Base-by-base conservation (phyloP, 2,113 vertebrate genomes). In the Origma solitaria region DNA sequence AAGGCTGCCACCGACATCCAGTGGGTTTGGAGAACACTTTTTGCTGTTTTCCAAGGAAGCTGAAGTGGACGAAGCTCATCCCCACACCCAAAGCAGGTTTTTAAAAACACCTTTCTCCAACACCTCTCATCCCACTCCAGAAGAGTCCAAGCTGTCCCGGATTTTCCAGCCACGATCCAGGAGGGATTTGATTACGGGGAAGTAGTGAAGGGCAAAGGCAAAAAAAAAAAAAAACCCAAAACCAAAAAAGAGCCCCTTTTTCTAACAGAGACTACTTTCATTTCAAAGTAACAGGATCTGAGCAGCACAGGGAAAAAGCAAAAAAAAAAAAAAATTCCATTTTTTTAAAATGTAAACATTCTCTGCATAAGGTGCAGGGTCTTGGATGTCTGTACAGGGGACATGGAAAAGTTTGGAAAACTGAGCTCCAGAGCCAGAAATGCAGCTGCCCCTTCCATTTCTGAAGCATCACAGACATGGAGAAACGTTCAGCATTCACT, bases 301-400 rank as follows among this genome's bases (percentile, higher is more conserved):
- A 95, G 90, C 70, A 90, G 78, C 3, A 28, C 57, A 75, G 76
- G 66, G 88, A 45, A 90, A 93, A 90, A 88, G 60, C 61, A 20
- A 45, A 20, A 45, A 45, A 44, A n/a, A 13, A 14, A n/a, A 35
- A 50, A 49, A 85, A 49, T 5, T 17, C 11, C 6, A 9, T 49
- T 56, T 71, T 24, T 37, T 28, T 47, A 53, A 14, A 94, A 88
- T 82, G 85, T 95, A 96, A 97, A 96, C 90, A 95, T 95, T 96
- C 85, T 95, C 95, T 96, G 95, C 93, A 90, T 96, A 96, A 96
- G 88, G 88, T 96, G 93, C 93, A 97, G 90, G 93, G 92, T 88
- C 69, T 88, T 8, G 9, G 86, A 69, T 62, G 18, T 94, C 92
- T 95, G 86, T 95, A 95, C 94, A 97, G 57, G 57, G 47, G 53